Evolutionary conservation across 2,888 invertebrate genomes (phyloP).

Genomic region (Eupsilia transversa): DNA sequence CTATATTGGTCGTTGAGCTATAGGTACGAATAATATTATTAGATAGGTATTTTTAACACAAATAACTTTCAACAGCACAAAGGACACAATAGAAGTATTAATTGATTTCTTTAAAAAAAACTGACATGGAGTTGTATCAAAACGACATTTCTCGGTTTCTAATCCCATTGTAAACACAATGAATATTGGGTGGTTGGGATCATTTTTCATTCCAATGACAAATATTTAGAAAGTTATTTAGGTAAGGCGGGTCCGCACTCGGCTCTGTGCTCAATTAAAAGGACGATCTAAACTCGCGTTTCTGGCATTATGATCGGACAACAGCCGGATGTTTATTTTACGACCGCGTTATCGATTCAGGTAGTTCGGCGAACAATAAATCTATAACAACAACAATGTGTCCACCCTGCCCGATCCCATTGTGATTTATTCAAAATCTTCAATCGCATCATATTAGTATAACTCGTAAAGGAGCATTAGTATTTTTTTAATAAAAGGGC

Average conservation of each 20-base stretch:
- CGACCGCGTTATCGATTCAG: conserved; percentile 86
- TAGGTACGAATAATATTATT: not conserved
- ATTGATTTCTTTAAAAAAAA: conserved; percentile 80
- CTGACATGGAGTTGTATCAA: conserved; percentile 79
- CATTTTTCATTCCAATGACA: conserved; percentile 89
- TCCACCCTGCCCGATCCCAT: conserved; percentile 73
- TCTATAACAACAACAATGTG: conserved; percentile 84
- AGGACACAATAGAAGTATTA: conserved; percentile 77
- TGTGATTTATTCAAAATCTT: conserved; percentile 79
- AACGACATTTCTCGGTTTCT: conserved; percentile 85
- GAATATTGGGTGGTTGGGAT: conserved; percentile 79
- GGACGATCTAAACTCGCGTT: conserved; percentile 78
- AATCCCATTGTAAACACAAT: conserved; percentile 88
- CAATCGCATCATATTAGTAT: conserved; percentile 79
- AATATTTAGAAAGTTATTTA: conserved; percentile 90
- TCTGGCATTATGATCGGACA: conserved; percentile 80
- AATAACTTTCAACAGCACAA: conserved; percentile 75
- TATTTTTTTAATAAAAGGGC: conserved; percentile 74
- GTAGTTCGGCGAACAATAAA: conserved; percentile 87
- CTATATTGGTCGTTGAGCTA: not conserved
- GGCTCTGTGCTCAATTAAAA: conserved; percentile 84
- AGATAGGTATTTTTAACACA: conserved; percentile 72
- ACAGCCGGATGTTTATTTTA: conserved; percentile 86
- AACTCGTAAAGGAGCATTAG: conserved; percentile 69
- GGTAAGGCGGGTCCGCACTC: conserved; percentile 76